Percentiles rank a stretch among this genome's conserved stretches.
These are phyloP conservation scores for Colletes latitarsis DNA, from an alignment of 1,140 invertebrate genomes.

Conservation along the genomic window DNA sequence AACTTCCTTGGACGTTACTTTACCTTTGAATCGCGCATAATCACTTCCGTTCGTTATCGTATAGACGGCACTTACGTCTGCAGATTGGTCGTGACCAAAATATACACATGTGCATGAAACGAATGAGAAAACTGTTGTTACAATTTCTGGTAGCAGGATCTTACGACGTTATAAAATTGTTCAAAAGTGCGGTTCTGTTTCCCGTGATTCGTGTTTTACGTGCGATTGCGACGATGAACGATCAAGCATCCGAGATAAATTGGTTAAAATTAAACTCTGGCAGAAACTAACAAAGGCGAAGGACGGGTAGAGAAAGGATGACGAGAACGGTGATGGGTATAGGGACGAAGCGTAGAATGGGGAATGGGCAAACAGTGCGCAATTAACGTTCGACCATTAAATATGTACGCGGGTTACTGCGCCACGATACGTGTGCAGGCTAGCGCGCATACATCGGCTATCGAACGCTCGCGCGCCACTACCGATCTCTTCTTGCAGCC, in stretches of 20 bases:
- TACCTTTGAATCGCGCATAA: neutral
- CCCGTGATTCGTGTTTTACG: constrained; percentile 21
- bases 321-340: constrained; percentile 55
- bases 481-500: constrained; percentile 70
- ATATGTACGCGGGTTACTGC: constrained; percentile 74
- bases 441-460: constrained; percentile 70
- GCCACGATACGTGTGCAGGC: constrained; percentile 58
- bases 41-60: constrained; percentile 4
- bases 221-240: constrained; percentile 67
- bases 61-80: no score
- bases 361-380: constrained; percentile 76
- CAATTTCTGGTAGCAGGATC: neutral
- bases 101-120: neutral
- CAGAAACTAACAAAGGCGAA: constrained; percentile 65
- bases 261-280: constrained; percentile 76
- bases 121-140: no score
- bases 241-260: constrained; percentile 72
- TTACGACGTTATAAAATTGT: neutral
- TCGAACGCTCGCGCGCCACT: constrained; percentile 70
- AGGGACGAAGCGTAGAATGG: constrained; percentile 60
- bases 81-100: neutral
- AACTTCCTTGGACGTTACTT: neutral
- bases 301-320: constrained; percentile 55
- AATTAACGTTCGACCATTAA: constrained; percentile 78
- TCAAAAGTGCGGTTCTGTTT: neutral